Percentiles rank a stretch among this genome's conserved stretches.
These are phyloP conservation scores for Pseudoatta argentina DNA, from an alignment of 1,140 invertebrate genomes.

Conservation along the genomic window DNA sequence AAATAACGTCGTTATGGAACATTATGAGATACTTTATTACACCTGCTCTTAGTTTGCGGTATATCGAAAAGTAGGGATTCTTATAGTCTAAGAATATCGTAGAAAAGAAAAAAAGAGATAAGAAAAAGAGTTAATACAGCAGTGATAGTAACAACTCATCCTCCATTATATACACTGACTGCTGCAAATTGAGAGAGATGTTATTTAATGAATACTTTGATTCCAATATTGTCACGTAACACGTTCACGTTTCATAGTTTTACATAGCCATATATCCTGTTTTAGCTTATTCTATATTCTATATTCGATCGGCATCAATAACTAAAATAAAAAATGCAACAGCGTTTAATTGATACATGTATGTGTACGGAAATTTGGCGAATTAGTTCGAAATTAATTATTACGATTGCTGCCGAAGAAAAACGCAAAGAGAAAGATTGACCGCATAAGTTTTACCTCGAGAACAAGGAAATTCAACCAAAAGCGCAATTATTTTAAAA, in stretches of 20 bases:
- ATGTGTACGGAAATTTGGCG: not conserved
- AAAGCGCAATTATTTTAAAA: not conserved
- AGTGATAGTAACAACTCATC: not conserved
- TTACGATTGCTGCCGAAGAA: not conserved
- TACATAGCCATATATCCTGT: slow-evolving; percentile 14
- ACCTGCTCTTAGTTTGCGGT: slow-evolving; percentile 70
- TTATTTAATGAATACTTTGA: slow-evolving; percentile 33
- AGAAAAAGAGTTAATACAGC: not conserved
- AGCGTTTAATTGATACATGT: slow-evolving; percentile 36
- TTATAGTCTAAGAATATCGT: slow-evolving; percentile 44
- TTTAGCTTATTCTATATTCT: slow-evolving; percentile 1
- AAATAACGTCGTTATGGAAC: slow-evolving; percentile 34
- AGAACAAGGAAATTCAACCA: slow-evolving; percentile 3
- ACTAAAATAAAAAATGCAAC: slow-evolving; percentile 34
- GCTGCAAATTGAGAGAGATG: slow-evolving; percentile 35
- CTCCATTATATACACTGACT: slow-evolving; percentile 2
- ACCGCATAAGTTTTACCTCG: not conserved
- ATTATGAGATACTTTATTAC: slow-evolving; percentile 51
- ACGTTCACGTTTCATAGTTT: slow-evolving; percentile 23
- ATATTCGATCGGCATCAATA: slow-evolving; percentile 24
- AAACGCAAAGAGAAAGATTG: not conserved
- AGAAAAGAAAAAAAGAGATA: not conserved
- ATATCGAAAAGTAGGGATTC: slow-evolving; percentile 39
- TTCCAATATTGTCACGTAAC: slow-evolving; percentile 25
- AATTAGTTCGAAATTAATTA: slow-evolving; percentile 1